A percentile compares a stretch with the other conserved stretches of the same genome.
Evolutionary conservation across 2,888 invertebrate species (phyloP).

Genomic region (Drosophila neutralis): DNA sequence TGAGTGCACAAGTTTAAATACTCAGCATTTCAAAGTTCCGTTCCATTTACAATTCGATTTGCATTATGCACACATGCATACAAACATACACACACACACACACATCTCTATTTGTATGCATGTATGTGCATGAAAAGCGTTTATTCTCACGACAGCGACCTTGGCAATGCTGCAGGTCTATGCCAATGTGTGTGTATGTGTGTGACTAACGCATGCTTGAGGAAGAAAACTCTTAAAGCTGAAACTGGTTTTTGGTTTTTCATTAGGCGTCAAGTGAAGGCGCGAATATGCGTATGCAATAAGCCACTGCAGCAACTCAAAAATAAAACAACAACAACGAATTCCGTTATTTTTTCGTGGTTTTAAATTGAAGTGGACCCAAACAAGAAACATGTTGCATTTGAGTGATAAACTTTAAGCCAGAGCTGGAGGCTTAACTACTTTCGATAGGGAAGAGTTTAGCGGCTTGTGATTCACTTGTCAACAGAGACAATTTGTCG

Average conservation of each 20-base stretch:
- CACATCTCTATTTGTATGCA: background rate
- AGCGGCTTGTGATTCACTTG: slow-evolving; percentile 33
- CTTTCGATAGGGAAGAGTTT: slow-evolving; percentile 60
- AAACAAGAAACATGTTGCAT: slow-evolving; percentile 19
- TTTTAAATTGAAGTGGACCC: slow-evolving; percentile 38
- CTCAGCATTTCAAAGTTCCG: slow-evolving; percentile 67
- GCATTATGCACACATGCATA: slow-evolving; percentile 52
- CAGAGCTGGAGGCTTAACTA: slow-evolving; percentile 38
- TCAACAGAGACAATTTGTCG: slow-evolving; percentile 32
- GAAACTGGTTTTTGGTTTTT: slow-evolving; percentile 67
- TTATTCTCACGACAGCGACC: slow-evolving; percentile 69
- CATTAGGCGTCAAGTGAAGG: slow-evolving; percentile 55
- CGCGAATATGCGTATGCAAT: slow-evolving; percentile 71
- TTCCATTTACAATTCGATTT: slow-evolving; percentile 60
- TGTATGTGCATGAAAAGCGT: slow-evolving; percentile 25
- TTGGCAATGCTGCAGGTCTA: slow-evolving; percentile 65
- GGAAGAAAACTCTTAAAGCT: slow-evolving; percentile 68
- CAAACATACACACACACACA: slow-evolving; percentile 1
- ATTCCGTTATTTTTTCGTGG: slow-evolving; percentile 43
- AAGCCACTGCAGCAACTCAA: slow-evolving; percentile 17
- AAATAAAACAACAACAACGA: slow-evolving; percentile 12
- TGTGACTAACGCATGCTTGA: slow-evolving; percentile 51
- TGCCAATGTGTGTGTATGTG: slow-evolving; percentile 3
- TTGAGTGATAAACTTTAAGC: slow-evolving; percentile 21
- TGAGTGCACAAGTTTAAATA: slow-evolving; percentile 52